Percentiles rank a stretch among this genome's conserved stretches.
phyloP scores from a whole-genome alignment of 2,797 vertebrate species.

The Cetoscarus ocellatus region DNA sequence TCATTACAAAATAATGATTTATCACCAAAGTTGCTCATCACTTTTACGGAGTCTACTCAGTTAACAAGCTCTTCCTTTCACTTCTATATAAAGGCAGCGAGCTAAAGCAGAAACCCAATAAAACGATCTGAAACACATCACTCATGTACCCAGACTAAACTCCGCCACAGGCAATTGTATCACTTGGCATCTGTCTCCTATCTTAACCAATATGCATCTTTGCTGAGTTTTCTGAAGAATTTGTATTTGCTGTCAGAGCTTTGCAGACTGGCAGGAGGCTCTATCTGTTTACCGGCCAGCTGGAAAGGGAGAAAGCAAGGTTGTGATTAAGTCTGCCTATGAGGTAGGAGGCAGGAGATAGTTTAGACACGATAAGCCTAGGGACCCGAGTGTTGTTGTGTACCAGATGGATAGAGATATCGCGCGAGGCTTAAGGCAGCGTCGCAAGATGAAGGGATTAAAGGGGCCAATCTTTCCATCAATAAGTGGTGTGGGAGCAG shows the following conservation, averaged over 20 bases:
- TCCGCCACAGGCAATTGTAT: slow-evolving; percentile 13
- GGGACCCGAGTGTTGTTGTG: slow-evolving; percentile 59
- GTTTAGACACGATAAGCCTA: slow-evolving; percentile 67
- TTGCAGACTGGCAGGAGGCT: slow-evolving; percentile 41
- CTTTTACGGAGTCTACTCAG: background rate
- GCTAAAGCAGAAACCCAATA: background rate
- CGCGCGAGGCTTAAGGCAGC: slow-evolving; percentile 55
- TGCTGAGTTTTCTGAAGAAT: slow-evolving; percentile 29
- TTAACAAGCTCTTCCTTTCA: background rate
- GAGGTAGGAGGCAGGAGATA: slow-evolving; percentile 60
- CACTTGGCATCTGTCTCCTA: slow-evolving; percentile 11
- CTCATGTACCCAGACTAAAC: slow-evolving; percentile 9
- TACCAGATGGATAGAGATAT: slow-evolving; percentile 74
- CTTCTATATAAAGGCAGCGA: background rate
- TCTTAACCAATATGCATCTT: slow-evolving; percentile 32
- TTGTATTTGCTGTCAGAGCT: slow-evolving; percentile 56
- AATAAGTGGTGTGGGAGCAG: slow-evolving; percentile 60
- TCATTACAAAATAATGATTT: background rate
- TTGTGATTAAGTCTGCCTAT: slow-evolving; percentile 68
- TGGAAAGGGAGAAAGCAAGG: slow-evolving; percentile 59
- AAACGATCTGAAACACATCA: slow-evolving; percentile 14
- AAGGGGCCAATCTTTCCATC: slow-evolving; percentile 62
- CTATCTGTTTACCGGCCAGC: slow-evolving; percentile 57
- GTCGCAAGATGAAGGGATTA: slow-evolving; percentile 71
- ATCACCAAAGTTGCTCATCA: background rate